Evolutionary conservation across 30 jellyfish, hydroid and myxozoan genomes (phyloP).

Genomic region (Aurelia sp.): DNA sequence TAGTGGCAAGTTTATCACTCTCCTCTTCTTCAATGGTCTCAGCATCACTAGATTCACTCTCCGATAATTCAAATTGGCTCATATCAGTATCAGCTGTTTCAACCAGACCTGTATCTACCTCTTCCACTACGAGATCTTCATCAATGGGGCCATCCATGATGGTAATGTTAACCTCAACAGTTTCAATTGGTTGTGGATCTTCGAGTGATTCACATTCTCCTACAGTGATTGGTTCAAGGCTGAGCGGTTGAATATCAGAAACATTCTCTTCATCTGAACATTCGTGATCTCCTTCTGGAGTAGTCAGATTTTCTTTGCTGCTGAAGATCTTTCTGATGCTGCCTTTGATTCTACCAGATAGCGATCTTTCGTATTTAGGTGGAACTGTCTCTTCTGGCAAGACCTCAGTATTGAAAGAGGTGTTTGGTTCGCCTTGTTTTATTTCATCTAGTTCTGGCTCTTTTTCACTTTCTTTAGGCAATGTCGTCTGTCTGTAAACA

Average conservation of each 20-base stretch:
- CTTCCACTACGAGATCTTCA: slow-evolving; percentile 28
- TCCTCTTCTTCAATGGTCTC: neutral
- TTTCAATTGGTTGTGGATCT: neutral
- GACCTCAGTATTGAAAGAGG: neutral
- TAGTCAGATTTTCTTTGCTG: too few species aligned
- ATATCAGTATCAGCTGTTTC: slow-evolving; percentile 11
- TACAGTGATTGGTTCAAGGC: neutral
- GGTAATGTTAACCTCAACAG: neutral
- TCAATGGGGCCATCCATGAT: neutral
- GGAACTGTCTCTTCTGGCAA: slow-evolving; percentile 3
- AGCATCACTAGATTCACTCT: neutral
- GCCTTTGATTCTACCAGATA: neutral
- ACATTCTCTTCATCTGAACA: slow-evolving; percentile 1
- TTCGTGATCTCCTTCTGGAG: neutral
- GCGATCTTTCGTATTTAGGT: neutral
- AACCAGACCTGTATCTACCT: neutral
- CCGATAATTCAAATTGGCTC: neutral
- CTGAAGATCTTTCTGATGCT: neutral
- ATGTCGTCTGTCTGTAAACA: slow-evolving; percentile 13
- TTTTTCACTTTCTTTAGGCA: neutral
- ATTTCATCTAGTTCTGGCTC: neutral
- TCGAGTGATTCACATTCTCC: neutral
- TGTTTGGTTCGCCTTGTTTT: neutral
- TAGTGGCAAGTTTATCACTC: neutral
- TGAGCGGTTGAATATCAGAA: slow-evolving; percentile 9